Percentiles rank a stretch among this genome's conserved stretches.
Evolutionary conservation across 1,140 invertebrate species (phyloP).

Genomic region (Drosophila quadrilineata): DNA sequence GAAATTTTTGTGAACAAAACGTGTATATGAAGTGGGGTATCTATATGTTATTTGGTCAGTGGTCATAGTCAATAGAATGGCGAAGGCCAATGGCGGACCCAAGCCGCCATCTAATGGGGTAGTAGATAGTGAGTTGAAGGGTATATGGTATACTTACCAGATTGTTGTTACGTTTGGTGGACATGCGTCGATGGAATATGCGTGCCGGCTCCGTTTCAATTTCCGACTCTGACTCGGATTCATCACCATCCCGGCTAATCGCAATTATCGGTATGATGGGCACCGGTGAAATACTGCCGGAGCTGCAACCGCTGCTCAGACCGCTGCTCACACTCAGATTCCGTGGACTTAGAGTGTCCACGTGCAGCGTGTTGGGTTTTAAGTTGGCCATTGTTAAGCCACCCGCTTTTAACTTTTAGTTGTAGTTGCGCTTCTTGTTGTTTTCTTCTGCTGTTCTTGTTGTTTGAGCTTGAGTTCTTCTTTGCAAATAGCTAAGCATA

Average conservation of each 20-base stretch:
- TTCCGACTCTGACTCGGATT: constrained; percentile 86
- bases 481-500: constrained; percentile 42
- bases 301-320: constrained; percentile 67
- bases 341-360: constrained; percentile 30
- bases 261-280: constrained; percentile 73
- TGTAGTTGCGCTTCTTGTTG: constrained; percentile 2
- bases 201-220: constrained; percentile 85
- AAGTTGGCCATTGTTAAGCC: constrained; percentile 56
- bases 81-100: constrained; percentile 1
- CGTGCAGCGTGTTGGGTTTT: constrained; percentile 60
- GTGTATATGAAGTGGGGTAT: no score
- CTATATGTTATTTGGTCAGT: no score
- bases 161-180: constrained; percentile 85
- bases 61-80: no score
- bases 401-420: constrained; percentile 5
- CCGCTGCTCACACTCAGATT: constrained; percentile 44
- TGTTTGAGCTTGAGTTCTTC: constrained; percentile 11
- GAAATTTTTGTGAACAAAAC: no score
- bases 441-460: not conserved
- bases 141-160: constrained; percentile 82
- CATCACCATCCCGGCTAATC: constrained; percentile 75
- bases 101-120: not conserved
- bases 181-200: constrained; percentile 86
- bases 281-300: constrained; percentile 65
- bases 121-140: not conserved